Conservation (phyloP, 2,888 invertebrate genomes). For the Theretra japonica region DNA sequence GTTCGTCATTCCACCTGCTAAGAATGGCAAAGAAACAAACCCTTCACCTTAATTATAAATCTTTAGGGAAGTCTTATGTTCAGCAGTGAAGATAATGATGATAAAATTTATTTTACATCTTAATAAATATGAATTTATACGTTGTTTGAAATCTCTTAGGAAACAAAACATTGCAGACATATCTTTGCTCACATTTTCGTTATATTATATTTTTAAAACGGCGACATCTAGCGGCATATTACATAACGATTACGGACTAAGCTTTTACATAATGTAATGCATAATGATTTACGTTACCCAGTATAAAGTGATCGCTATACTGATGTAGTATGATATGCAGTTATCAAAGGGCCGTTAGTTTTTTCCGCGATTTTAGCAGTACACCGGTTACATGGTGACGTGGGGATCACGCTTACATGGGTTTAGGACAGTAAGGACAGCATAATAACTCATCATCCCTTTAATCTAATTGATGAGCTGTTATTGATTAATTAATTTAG, state of each 20-base stretch:
- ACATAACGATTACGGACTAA: not conserved
- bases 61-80: too few relatives aligned
- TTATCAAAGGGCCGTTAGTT: conserved; percentile 25
- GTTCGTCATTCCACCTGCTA: too few relatives aligned
- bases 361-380: conserved; percentile 21
- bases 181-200: too few relatives aligned
- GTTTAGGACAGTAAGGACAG: conserved; percentile 45
- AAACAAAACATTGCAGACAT: too few relatives aligned
- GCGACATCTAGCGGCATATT: not conserved
- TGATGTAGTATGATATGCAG: not conserved
- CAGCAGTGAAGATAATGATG: too few relatives aligned
- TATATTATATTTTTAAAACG: not conserved
- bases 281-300: not conserved
- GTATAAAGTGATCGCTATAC: not conserved
- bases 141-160: too few relatives aligned
- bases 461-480: not conserved
- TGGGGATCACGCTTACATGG: conserved; percentile 47
- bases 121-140: too few relatives aligned
- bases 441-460: conserved; percentile 33
- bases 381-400: conserved; percentile 29
- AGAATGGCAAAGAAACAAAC: too few relatives aligned
- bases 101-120: too few relatives aligned
- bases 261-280: not conserved
- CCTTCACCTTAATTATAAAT: too few relatives aligned
- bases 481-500: not conserved